Base-by-base conservation (phyloP, 2,113 vertebrate genomes). In the Paramisgurnus dabryanus region DNA sequence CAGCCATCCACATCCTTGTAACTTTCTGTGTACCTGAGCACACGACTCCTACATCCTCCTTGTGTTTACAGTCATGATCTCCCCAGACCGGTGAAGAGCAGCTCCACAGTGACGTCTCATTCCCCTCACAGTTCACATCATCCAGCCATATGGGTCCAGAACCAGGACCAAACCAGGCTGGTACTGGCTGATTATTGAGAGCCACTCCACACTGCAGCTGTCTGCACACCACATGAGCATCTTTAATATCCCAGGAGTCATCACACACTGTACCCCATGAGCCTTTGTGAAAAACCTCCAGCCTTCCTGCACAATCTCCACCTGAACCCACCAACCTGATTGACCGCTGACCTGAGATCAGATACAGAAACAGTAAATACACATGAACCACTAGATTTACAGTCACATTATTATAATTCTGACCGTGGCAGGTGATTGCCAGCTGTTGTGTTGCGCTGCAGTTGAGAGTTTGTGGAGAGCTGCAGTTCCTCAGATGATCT, bases 81-180 rank as follows among this genome's bases (percentile, higher is more conserved):
- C 82, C 81, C 80, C 67, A 85, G 55, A 40, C 50, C 45, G 18
- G 58, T 68, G 58, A 76, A 65, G 66, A 69, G 78, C 82, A 87
- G 57, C 55, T 71, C 81, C 79, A 82, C 34, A 87, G 79, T 34
- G 74, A 55, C 15, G 39, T 45, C 65, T 86, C 84, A 8, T 77
- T 67, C 9, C 82, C 86, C 45, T 41, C 13, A 80, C 85, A 87
- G 53, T 70, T 27, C 81, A 87, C 78, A 78, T 83, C 67, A 67
- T 85, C 80, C 67, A 87, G 57, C 85, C 80, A 83, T 70, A 87
- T 83, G 63, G 49, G 64, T 55, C 69, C 78, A 74, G 78, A 63
- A 78, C 68, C 85, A 74, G 65, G 49, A 22, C 76, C 78, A 70
- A 82, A 84, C 75, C 47, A 81, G 53, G 81, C 69, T 15, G 81